These are phyloP conservation scores for Drosophila setifemur DNA, from an alignment of 1,140 invertebrate genomes.

Conservation along the genomic window DNA sequence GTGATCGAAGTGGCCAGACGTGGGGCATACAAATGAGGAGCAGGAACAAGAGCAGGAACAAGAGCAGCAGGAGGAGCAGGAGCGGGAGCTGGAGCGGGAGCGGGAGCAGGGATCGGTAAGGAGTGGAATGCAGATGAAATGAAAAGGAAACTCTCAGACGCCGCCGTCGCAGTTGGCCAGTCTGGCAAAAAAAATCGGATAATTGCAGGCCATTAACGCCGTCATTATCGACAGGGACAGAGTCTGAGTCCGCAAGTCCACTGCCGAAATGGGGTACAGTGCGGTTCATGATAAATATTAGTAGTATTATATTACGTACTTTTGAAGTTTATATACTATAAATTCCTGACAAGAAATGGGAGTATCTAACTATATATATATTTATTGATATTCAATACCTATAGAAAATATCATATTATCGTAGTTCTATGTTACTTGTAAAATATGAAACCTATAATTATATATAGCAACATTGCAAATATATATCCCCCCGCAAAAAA, in stretches of 20 bases:
- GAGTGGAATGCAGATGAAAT: constrained; percentile 8
- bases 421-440: too few species aligned
- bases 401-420: too few species aligned
- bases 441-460: too few species aligned
- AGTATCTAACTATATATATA: too few species aligned
- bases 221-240: constrained; percentile 46
- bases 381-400: too few species aligned
- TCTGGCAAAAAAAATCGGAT: constrained; percentile 6
- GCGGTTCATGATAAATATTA: background rate
- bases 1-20: constrained; percentile 5
- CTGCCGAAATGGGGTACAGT: background rate
- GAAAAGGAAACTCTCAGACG: constrained; percentile 4
- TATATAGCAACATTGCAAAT: too few species aligned
- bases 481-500: too few species aligned
- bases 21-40: constrained; percentile 25
- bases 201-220: constrained; percentile 47
- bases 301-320: too few species aligned
- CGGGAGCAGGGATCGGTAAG: background rate
- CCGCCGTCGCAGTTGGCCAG: background rate
- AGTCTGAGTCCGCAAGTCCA: background rate
- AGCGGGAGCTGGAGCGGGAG: background rate
- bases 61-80: background rate
- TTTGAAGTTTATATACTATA: too few species aligned
- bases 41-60: background rate
- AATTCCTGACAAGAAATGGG: too few species aligned